Base-by-base conservation (phyloP, 2,888 invertebrate genomes). In the Volucella zonaria region DNA sequence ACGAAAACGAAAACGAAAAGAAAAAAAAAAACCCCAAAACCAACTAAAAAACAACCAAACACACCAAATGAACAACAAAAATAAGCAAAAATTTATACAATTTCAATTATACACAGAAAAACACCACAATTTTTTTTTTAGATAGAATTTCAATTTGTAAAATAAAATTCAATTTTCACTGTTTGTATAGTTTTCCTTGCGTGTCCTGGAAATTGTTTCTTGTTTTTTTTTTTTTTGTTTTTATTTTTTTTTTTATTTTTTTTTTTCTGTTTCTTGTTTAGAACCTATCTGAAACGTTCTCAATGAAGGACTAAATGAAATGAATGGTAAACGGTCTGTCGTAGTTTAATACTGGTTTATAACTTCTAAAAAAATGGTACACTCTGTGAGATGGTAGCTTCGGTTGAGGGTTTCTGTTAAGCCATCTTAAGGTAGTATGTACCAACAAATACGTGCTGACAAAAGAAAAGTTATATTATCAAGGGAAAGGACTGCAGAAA, bases 301-400 rank as follows among this genome's bases (percentile, higher is more conserved):
- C 82, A 73, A 64, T 45, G 64, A 64, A 62, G 56, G 79, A 82
- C 82, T 82, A 68, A 82, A 71, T 67, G 71, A 68, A 82, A 71
- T 67, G 71, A 82, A 73, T 77, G 52, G 18, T 14, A 67, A 82
- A 68, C 70, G 51, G 68, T 68, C 51, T 56, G 51, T 82, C 42
- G 73, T 78, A 78, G 61, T 67, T 81, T 71, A 54, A 51, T 49
- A 43, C 58, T 78, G 18, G 77, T 71, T 70, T 43, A 54, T 42
- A 49, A 68, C 62, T 59, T 77, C 18, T 64, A 14, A 58, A 18
- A 14, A 58, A 18, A 66, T 79, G 56, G 42, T 49, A 45, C 43
- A 51, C 54, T 52, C 23, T 18, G 61, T 10, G 15, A 23, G 15
- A 15, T 67, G 51, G 61, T 61, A 67, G 68, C 56, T 67, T 66